A percentile compares a stretch with the other conserved stretches of the same genome.
These are phyloP conservation scores for Lepus timidus DNA, from an alignment of 2,113 vertebrate genomes.

Conservation along the genomic window DNA sequence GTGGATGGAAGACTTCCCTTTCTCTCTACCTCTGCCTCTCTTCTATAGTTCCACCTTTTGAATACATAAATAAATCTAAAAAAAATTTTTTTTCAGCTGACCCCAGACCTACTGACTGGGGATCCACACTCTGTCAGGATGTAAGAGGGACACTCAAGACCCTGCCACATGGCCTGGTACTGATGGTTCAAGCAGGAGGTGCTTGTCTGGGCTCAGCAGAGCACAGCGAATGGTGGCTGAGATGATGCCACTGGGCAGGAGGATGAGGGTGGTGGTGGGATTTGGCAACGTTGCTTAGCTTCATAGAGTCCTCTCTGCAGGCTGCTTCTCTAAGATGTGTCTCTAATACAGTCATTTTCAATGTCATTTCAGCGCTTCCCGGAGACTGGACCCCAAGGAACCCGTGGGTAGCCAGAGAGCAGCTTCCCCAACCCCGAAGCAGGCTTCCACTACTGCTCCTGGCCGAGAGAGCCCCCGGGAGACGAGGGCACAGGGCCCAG, in stretches of 20 bases:
- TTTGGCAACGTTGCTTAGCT: background rate
- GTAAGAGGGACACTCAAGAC: background rate
- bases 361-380: conserved; percentile 86
- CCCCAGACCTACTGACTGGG: background rate
- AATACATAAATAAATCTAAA: background rate
- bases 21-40: too few relatives aligned
- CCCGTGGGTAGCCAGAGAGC: conserved; percentile 83
- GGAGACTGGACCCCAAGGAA: conserved; percentile 89
- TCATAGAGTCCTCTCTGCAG: background rate
- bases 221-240: background rate
- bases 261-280: background rate
- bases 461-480: conserved; percentile 83
- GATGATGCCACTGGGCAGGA: background rate
- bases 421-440: conserved; percentile 83
- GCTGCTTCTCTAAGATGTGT: conserved; percentile 19
- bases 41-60: too few relatives aligned
- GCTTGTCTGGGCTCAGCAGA: background rate
- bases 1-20: too few relatives aligned
- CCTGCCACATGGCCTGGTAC: background rate
- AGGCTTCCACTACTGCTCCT: conserved; percentile 79
- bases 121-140: background rate
- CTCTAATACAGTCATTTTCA: conserved; percentile 74
- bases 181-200: background rate
- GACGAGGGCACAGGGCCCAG: conserved; percentile 85
- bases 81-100: too few relatives aligned